A percentile compares a stretch with the other conserved stretches of the same genome.
Evolutionary conservation across 2,888 invertebrate genomes (phyloP).

Genomic region (Pilophorus perplexus): DNA sequence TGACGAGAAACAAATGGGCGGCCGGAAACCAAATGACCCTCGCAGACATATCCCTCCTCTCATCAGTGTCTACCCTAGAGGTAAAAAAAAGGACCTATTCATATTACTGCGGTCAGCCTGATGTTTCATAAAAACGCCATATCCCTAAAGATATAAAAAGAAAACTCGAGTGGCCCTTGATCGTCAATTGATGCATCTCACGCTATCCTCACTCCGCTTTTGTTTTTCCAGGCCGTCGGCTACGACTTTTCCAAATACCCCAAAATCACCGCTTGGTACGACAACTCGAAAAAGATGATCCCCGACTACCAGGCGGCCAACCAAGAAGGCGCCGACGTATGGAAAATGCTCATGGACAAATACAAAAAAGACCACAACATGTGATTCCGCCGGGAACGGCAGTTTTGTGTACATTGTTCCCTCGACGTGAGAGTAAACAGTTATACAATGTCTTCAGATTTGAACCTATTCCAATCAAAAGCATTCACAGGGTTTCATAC

Average conservation of each 20-base stretch:
- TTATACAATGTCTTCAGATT: no score
- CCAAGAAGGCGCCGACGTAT: slow-evolving; percentile 48
- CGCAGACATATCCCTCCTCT: slow-evolving; percentile 71
- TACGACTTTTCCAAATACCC: slow-evolving; percentile 67
- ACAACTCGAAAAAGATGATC: slow-evolving; percentile 58
- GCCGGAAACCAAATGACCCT: slow-evolving; percentile 73
- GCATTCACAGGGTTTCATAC: no score
- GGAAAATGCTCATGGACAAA: slow-evolving; percentile 45
- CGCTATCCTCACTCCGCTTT: no score
- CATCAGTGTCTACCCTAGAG: slow-evolving; percentile 68
- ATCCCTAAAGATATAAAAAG: no score
- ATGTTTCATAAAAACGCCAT: no score
- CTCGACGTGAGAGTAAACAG: no score
- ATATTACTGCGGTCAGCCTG: no score
- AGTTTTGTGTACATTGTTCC: no score
- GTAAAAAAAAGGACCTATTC: slow-evolving; percentile 54
- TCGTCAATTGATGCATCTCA: no score
- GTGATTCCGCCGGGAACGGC: no score
- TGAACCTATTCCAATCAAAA: no score
- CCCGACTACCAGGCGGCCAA: slow-evolving; percentile 59
- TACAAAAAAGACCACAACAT: slow-evolving; percentile 25
- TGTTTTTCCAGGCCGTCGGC: slow-evolving; percentile 53
- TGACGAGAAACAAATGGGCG: slow-evolving; percentile 62
- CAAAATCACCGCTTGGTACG: slow-evolving; percentile 66
- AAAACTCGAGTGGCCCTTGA: no score